A percentile compares a stretch with the other conserved stretches of the same genome.
phyloP scores from a whole-genome alignment of 2,113 vertebrate species.

The Haplochromis burtoni region DNA sequence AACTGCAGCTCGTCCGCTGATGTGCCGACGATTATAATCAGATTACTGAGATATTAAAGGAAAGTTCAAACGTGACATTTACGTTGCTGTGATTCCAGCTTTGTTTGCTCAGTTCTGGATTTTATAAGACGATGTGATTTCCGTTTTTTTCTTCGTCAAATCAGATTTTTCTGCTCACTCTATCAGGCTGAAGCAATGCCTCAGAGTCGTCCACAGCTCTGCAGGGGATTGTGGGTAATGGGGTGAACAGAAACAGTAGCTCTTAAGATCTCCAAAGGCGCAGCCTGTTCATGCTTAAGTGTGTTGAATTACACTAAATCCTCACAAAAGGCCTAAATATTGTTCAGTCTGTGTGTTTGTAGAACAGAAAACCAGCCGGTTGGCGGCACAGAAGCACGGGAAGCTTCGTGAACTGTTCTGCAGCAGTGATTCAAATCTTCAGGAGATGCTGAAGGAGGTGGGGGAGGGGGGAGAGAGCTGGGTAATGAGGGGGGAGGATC shows the following conservation, averaged over 20 bases:
- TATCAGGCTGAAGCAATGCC: background rate
- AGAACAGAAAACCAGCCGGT: background rate
- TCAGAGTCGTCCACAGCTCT: background rate
- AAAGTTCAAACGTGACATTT: background rate
- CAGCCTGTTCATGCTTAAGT: background rate
- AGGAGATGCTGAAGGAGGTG: background rate
- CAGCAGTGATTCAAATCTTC: background rate
- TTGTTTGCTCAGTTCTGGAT: background rate
- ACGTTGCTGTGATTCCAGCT: background rate
- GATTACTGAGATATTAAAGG: background rate
- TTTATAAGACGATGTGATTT: background rate
- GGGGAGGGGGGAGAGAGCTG: accelerated
- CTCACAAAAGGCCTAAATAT: background rate
- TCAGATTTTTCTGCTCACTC: background rate
- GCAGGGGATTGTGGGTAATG: conserved; percentile 14
- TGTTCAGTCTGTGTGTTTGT: background rate
- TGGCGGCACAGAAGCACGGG: accelerated
- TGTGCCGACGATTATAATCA: background rate
- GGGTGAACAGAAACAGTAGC: background rate
- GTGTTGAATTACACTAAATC: background rate
- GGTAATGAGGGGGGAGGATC: background rate
- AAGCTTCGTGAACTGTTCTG: background rate
- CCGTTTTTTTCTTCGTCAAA: background rate
- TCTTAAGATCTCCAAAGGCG: background rate
- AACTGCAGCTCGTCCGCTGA: accelerated